phyloP scores from a whole-genome alignment of 2,797 vertebrate genomes.

The Adrianichthys oophorus region DNA sequence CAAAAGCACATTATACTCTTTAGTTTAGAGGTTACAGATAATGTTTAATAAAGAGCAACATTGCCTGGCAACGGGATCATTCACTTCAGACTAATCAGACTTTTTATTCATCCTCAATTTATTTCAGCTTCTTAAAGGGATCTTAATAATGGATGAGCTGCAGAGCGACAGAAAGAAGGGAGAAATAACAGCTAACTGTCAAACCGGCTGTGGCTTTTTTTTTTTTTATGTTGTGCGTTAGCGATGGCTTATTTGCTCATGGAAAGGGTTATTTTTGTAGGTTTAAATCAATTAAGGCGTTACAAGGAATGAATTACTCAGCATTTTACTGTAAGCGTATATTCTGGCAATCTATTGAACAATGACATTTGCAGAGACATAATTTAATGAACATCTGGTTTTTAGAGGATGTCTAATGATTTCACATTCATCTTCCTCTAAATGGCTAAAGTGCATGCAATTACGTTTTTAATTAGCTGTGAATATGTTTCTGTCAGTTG shows the following conservation, averaged over 20 bases:
- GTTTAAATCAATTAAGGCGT: slow-evolving; percentile 67
- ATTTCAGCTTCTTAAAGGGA: slow-evolving; percentile 54
- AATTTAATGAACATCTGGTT: slow-evolving; percentile 85
- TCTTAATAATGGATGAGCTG: slow-evolving; percentile 63
- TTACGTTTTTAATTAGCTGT: slow-evolving; percentile 85
- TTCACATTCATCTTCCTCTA: slow-evolving; percentile 82
- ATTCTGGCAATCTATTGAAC: slow-evolving; percentile 76
- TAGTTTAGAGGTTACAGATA: slow-evolving; percentile 55
- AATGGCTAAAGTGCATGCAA: slow-evolving; percentile 84
- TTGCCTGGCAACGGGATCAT: slow-evolving; percentile 47
- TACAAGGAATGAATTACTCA: slow-evolving; percentile 69
- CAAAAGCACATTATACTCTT: slow-evolving; percentile 57
- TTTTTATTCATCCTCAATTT: slow-evolving; percentile 53
- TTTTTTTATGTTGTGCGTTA: slow-evolving; percentile 40
- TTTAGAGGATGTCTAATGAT: slow-evolving; percentile 81
- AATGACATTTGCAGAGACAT: slow-evolving; percentile 77
- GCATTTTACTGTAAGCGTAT: slow-evolving; percentile 72
- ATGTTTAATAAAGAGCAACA: slow-evolving; percentile 62
- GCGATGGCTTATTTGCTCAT: slow-evolving; percentile 53
- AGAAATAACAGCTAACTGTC: slow-evolving; percentile 48
- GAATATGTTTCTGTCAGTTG: slow-evolving; percentile 82
- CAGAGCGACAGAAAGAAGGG: slow-evolving; percentile 40
- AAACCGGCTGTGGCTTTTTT: slow-evolving; percentile 29
- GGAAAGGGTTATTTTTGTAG: slow-evolving; percentile 55
- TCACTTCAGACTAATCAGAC: slow-evolving; percentile 60